Percentiles rank a stretch among this genome's conserved stretches.
Evolutionary conservation across 2,113 vertebrate genomes (phyloP).

Genomic region (Ceyx cyanopectus): DNA sequence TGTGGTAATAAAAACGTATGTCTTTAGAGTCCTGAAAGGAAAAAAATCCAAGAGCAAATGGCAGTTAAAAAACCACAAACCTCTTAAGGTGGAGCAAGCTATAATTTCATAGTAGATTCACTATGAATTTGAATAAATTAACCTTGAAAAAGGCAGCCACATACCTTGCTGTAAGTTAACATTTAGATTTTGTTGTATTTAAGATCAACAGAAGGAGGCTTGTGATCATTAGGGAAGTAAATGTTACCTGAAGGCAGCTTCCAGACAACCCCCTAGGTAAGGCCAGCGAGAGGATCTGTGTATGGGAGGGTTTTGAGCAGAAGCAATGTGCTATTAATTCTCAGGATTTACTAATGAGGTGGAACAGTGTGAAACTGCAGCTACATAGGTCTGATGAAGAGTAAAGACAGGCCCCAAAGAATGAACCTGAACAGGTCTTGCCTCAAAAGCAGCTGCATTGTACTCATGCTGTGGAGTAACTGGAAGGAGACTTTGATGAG

Average conservation of each 20-base stretch:
- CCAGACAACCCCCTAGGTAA: neutral
- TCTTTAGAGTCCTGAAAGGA: conserved; percentile 69
- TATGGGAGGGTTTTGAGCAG: neutral
- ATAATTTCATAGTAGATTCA: neutral
- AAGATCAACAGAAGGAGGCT: neutral
- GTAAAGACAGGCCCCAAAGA: neutral
- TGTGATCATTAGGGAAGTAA: neutral
- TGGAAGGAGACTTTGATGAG: neutral
- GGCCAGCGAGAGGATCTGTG: neutral
- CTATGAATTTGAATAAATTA: neutral
- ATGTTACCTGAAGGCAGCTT: neutral
- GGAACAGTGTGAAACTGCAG: neutral
- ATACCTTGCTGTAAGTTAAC: neutral
- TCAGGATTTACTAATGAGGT: neutral
- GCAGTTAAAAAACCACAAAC: neutral
- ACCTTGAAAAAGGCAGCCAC: neutral
- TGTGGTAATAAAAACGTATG: neutral
- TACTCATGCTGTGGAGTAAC: accelerated
- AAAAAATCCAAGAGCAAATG: neutral
- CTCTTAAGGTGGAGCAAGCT: neutral
- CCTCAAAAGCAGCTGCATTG: accelerated
- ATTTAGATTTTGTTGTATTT: neutral
- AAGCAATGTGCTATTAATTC: neutral
- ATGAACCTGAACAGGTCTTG: neutral
- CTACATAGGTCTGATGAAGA: neutral